Conservation (phyloP, 1,140 invertebrate species). For the Danaus melanippus region DNA sequence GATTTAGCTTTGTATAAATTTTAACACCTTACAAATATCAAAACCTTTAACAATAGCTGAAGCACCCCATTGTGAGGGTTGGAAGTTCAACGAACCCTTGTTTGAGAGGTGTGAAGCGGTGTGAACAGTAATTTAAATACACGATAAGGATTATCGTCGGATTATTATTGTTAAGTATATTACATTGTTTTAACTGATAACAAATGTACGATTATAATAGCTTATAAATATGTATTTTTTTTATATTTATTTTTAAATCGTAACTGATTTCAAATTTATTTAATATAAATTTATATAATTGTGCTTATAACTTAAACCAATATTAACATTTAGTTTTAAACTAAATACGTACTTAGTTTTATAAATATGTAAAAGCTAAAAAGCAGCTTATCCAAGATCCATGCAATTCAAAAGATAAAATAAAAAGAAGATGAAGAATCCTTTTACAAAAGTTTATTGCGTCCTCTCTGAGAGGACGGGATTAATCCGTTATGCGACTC, state of each 20-base stretch:
- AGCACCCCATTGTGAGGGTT: slow-evolving; percentile 28
- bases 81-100: slow-evolving; percentile 31
- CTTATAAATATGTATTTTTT: too few species aligned
- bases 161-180: slow-evolving; percentile 20
- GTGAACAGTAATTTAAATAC: slow-evolving; percentile 29
- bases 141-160: slow-evolving; percentile 24
- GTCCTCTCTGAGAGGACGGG: neutral
- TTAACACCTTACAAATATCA: slow-evolving; percentile 31
- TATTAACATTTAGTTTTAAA: too few species aligned
- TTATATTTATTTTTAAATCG: too few species aligned
- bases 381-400: too few species aligned
- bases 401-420: neutral
- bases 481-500: slow-evolving; percentile 17
- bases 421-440: neutral
- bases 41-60: slow-evolving; percentile 29
- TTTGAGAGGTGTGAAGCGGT: slow-evolving; percentile 33
- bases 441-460: too few species aligned
- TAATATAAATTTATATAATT: too few species aligned
- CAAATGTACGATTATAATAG: neutral
- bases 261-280: too few species aligned
- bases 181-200: slow-evolving; percentile 14
- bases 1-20: slow-evolving; percentile 18
- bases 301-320: too few species aligned
- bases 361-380: too few species aligned
- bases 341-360: too few species aligned